A percentile compares a stretch with the other conserved stretches of the same genome.
Conservation (phyloP, 2,797 vertebrate species). For the Neosilurus mollespiculum region DNA sequence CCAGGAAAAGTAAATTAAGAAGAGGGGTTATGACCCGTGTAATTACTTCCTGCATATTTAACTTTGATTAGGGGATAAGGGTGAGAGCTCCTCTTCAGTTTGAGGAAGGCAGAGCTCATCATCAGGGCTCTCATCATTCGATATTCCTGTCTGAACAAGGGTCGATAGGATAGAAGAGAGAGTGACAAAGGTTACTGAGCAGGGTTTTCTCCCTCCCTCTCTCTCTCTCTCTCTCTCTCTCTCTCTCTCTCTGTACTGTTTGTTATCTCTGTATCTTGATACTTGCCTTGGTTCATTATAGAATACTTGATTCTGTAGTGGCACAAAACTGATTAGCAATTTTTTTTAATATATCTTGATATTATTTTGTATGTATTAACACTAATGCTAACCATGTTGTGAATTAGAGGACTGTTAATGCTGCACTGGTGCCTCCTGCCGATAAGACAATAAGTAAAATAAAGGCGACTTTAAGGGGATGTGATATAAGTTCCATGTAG, state of each 20-base stretch:
- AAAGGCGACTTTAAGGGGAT: background rate
- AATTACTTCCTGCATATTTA: constrained; percentile 56
- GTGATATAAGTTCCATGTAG: background rate
- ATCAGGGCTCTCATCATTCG: constrained; percentile 45
- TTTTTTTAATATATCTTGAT: background rate
- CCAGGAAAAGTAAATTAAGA: constrained; percentile 47
- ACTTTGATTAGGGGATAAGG: constrained; percentile 51
- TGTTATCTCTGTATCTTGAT: constrained; percentile 15
- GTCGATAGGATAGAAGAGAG: constrained; percentile 53
- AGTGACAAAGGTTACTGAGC: constrained; percentile 56
- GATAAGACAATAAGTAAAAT: background rate
- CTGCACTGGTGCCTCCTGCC: constrained; percentile 50
- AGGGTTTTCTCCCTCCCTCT: constrained; percentile 43
- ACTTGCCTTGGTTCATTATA: background rate
- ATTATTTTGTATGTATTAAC: constrained; percentile 7
- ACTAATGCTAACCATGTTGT: background rate
- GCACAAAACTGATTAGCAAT: constrained; percentile 19
- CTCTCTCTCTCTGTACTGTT: background rate
- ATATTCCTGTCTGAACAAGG: constrained; percentile 47
- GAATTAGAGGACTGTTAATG: background rate
- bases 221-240: constrained; percentile 35
- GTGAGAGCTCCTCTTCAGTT: constrained; percentile 48
- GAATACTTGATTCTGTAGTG: constrained; percentile 42
- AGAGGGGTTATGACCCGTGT: constrained; percentile 53
- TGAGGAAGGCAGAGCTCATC: constrained; percentile 54